Base-by-base conservation (phyloP, 2,113 vertebrate genomes). In the Neodontobutis hainanensis region DNA sequence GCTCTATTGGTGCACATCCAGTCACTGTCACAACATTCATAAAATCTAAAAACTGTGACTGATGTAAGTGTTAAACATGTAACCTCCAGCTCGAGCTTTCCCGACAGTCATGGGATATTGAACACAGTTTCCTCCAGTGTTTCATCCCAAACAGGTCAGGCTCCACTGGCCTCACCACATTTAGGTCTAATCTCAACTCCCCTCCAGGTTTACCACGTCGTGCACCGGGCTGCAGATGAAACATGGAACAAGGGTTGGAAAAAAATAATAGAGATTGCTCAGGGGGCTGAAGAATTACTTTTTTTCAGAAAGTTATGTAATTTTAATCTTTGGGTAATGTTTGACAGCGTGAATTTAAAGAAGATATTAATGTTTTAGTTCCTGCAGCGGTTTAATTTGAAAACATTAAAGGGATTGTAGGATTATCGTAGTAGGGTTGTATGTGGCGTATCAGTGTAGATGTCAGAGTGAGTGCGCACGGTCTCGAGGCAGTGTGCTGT, bases 141-240 rank as follows among this genome's bases (percentile, higher is more conserved):
- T 35, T 53, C 51, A 53, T 34, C 38, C 38, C 6, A 53, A 14
- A 53, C 12, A 53, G 51, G 51, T 53, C 51, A 53, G 12, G 35
- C 32, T 53, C 11, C 27, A 11, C 27, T 2, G 32, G 51, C 51
- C 51, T 32, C 51, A 35, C 51, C 11, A 7, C 5, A 3, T 35
- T 6, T 14, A 27, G 8, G 51, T 36, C 32, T 11, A 53, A 53
- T 53, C 51, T 53, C 32, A 5, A 8, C 5, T 40, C 38, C 19
- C 32, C 51, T 53, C 51, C 32, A 7, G 51, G 27, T 35, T 27
- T 27, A 27, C 19, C 19, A 27, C 19, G 19, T 27, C 19, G 51
- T 11, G 5, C 44, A 15, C n/a, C 42, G 32, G 27, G 43, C 1
- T 43, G 42, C 36, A 14, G 27, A 46, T 7, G 11, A 14, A 12